A percentile compares a stretch with the other conserved stretches of the same genome.
Conservation (phyloP, 1,140 invertebrate genomes). For the Drosophila kurseongensis region DNA sequence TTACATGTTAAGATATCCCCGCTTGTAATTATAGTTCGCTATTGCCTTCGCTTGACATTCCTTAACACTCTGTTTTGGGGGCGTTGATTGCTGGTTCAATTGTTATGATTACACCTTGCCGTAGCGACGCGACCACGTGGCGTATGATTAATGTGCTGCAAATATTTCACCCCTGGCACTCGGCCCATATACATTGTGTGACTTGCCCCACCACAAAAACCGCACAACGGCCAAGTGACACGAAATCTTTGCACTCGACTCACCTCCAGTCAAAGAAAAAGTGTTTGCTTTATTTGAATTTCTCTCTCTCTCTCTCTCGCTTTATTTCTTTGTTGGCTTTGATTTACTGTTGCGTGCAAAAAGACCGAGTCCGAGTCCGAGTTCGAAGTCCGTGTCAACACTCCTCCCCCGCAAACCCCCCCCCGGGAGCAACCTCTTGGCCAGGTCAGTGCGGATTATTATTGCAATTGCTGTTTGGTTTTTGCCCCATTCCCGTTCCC, state of each 20-base stretch:
- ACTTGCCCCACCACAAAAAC: background rate
- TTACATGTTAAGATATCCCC: no score
- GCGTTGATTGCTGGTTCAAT: conserved; percentile 41
- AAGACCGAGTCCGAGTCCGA: conserved; percentile 8
- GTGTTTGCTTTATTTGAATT: conserved; percentile 36
- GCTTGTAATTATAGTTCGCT: no score
- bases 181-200: background rate
- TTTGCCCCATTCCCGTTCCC: background rate
- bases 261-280: background rate
- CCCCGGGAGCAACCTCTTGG: conserved; percentile 28
- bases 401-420: no score
- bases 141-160: conserved; percentile 54
- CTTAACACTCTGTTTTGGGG: conserved; percentile 17
- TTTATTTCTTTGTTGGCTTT: conserved; percentile 22
- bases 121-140: conserved; percentile 24
- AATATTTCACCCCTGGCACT: conserved; percentile 21
- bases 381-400: conserved; percentile 12
- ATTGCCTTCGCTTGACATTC: conserved; percentile 2
- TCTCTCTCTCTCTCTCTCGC: background rate
- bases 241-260: conserved; percentile 29
- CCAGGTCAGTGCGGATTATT: conserved; percentile 50
- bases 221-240: conserved; percentile 45
- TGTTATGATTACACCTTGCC: conserved; percentile 27
- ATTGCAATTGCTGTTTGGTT: conserved; percentile 28
- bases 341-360: conserved; percentile 44